A percentile compares a stretch with the other conserved stretches of the same genome.
phyloP scores from a whole-genome alignment of 2,888 invertebrate species.

The Meiosimyza decipiens region DNA sequence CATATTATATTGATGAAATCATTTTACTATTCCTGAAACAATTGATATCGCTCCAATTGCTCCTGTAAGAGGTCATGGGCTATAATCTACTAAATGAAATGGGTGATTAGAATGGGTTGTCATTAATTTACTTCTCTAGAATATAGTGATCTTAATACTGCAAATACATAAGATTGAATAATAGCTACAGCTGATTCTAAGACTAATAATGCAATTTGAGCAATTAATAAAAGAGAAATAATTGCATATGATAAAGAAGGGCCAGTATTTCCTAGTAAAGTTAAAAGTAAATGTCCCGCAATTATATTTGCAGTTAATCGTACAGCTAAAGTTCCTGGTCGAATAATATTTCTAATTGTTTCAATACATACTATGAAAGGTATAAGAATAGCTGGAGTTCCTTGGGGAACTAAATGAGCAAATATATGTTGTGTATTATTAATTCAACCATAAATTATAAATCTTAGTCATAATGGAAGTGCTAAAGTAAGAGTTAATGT shows the following conservation, averaged over 20 bases:
- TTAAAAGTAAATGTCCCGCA: slow-evolving; percentile 77
- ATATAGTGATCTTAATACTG: slow-evolving; percentile 74
- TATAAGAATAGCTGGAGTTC: slow-evolving; percentile 74
- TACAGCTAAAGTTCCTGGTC: slow-evolving; percentile 76
- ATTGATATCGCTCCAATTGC: slow-evolving; percentile 71
- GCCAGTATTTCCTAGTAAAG: slow-evolving; percentile 69
- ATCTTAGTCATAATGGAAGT: slow-evolving; percentile 73
- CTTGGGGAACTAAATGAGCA: slow-evolving; percentile 76
- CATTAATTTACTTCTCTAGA: slow-evolving; percentile 73
- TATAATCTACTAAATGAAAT: slow-evolving; percentile 75
- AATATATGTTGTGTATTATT: slow-evolving; percentile 75
- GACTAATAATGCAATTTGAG: slow-evolving; percentile 67
- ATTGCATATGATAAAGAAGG: slow-evolving; percentile 50
- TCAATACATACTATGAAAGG: slow-evolving; percentile 82
- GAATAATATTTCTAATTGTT: slow-evolving; percentile 79
- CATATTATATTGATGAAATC: slow-evolving; percentile 71
- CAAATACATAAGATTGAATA: slow-evolving; percentile 73
- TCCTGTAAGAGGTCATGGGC: slow-evolving; percentile 74
- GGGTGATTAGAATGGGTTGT: slow-evolving; percentile 71
- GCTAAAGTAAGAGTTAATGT: slow-evolving; percentile 71
- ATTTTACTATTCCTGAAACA: slow-evolving; percentile 72
- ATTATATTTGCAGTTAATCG: slow-evolving; percentile 83
- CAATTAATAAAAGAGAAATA: slow-evolving; percentile 56
- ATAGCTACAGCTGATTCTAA: slow-evolving; percentile 70
- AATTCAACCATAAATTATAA: slow-evolving; percentile 75